A percentile compares a stretch with the other conserved stretches of the same genome.
Evolutionary conservation across 2,797 vertebrate species (phyloP).

Genomic region (Paedocypris micromegethes): DNA sequence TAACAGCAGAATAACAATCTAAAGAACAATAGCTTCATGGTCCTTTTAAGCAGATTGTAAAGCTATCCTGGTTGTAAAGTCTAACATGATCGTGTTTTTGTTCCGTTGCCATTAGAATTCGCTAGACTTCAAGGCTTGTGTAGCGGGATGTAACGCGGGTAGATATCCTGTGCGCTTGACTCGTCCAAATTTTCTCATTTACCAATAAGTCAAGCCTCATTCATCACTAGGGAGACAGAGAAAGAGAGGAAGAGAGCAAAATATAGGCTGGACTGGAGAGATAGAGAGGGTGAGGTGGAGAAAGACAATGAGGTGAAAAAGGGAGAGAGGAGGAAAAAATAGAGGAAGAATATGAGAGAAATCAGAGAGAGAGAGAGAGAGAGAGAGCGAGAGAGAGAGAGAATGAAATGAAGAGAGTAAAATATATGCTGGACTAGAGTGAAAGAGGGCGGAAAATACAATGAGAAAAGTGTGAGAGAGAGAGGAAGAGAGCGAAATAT

Average conservation of each 20-base stretch:
- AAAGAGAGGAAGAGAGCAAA: conserved; percentile 7
- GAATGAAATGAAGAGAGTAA: too few species aligned
- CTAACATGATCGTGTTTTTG: neutral
- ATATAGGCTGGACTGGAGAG: too few species aligned
- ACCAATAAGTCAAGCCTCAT: conserved; percentile 42
- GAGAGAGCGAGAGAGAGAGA: too few species aligned
- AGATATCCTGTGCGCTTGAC: conserved; percentile 22
- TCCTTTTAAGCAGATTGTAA: neutral
- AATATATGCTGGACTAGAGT: too few species aligned
- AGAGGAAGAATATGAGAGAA: too few species aligned
- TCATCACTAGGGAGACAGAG: conserved; percentile 33
- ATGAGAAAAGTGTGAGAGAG: too few species aligned
- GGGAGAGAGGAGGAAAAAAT: neutral
- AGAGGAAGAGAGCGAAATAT: too few species aligned
- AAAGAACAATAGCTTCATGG: neutral
- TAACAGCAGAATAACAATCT: neutral
- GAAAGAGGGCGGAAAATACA: too few species aligned
- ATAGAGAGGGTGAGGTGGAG: too few species aligned
- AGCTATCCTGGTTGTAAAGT: neutral
- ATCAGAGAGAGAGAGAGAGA: too few species aligned
- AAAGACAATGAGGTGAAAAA: neutral
- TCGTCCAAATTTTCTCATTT: conserved; percentile 38
- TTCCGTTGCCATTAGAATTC: conserved; percentile 1
- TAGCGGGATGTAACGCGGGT: conserved; percentile 11
- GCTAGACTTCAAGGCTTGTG: conserved; percentile 14